These are phyloP conservation scores for Uropsilus gracilis DNA, from an alignment of 2,113 vertebrate genomes.

Conservation along the genomic window DNA sequence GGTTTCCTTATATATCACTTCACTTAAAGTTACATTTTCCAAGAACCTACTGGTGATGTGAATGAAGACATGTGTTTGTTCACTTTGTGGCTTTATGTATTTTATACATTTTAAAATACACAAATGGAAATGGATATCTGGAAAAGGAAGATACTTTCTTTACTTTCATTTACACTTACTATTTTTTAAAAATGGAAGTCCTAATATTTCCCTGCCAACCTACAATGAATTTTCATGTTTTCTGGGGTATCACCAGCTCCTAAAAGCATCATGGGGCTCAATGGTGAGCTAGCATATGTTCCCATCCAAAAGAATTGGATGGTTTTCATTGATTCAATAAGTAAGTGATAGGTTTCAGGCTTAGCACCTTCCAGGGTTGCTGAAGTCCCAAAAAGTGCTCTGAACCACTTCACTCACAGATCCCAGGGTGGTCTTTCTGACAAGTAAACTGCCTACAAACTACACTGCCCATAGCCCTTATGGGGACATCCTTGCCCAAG, in stretches of 20 bases:
- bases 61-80: neutral
- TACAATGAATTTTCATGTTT: neutral
- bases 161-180: neutral
- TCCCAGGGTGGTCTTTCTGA: neutral
- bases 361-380: neutral
- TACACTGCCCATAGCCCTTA: neutral
- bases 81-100: neutral
- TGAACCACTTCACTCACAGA: neutral
- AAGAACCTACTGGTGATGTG: neutral
- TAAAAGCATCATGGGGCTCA: neutral
- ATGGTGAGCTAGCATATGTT: neutral
- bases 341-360: too few relatives aligned
- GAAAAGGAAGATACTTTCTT: neutral
- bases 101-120: neutral
- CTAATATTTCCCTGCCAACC: neutral
- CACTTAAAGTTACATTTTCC: neutral
- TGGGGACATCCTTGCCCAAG: too few relatives aligned
- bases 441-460: neutral
- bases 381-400: neutral
- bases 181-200: neutral
- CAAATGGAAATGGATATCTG: neutral
- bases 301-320: neutral
- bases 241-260: neutral
- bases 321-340: neutral
- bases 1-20: too few relatives aligned